Conservation (phyloP, 2,113 vertebrate genomes). For the Noturus placidus region DNA sequence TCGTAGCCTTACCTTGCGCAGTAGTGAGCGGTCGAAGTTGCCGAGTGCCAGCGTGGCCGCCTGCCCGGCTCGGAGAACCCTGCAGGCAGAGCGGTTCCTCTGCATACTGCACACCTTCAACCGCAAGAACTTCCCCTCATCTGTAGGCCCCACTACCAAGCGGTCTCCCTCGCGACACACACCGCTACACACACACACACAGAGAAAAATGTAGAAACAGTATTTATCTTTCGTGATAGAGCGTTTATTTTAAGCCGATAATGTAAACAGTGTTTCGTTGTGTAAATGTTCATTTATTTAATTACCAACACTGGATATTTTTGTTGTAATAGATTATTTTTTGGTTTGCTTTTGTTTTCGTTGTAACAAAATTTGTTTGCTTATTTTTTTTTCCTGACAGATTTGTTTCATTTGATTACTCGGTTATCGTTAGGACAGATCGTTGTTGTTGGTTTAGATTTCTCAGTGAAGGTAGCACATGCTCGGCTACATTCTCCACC, state of each 20-base stretch:
- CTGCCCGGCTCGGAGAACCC: slow-evolving; percentile 86
- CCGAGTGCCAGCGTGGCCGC: slow-evolving; percentile 60
- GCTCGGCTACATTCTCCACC: neutral
- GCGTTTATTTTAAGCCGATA: too few species aligned
- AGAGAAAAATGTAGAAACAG: neutral
- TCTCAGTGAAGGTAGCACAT: too few species aligned
- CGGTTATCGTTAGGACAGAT: neutral
- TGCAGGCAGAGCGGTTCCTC: slow-evolving; percentile 91
- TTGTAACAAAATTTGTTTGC: neutral
- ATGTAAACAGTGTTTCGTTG: neutral
- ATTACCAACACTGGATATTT: neutral
- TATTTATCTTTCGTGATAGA: neutral
- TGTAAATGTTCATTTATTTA: neutral
- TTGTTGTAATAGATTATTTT: neutral
- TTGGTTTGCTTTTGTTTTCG: neutral
- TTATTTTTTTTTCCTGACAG: neutral
- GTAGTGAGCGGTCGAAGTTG: slow-evolving; percentile 48
- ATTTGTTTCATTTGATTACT: neutral
- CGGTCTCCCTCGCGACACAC: slow-evolving; percentile 93
- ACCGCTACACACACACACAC: slow-evolving; percentile 71
- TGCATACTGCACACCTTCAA: slow-evolving; percentile 94
- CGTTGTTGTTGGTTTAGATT: neutral
- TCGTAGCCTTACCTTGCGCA: slow-evolving; percentile 39
- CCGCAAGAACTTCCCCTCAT: slow-evolving; percentile 85
- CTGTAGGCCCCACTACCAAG: slow-evolving; percentile 91